Evolutionary conservation across 2,888 invertebrate genomes (phyloP), one percentile per base, ranked within the genome.

Genomic region (Cataglyphis rosenhaueri): DNA sequence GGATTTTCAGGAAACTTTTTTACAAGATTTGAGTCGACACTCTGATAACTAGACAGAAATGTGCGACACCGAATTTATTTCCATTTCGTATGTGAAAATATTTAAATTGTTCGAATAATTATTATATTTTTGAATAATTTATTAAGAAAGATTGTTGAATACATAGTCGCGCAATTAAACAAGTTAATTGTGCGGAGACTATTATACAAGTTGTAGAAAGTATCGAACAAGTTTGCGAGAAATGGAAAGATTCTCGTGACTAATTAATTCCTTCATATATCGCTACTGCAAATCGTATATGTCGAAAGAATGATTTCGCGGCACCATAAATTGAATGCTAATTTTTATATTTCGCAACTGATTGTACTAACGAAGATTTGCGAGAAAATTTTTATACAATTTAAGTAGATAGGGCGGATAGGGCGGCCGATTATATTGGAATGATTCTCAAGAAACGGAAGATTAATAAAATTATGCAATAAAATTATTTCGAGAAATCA

Each of bases 401-500:
- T 59, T 55, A 32, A 78, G 15, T 44, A 70, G 70, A 32, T 18
- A 25, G 25, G 1, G 25, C 10, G 55, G 38, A 55, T 25, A n/a
- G 10, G 9, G n/a, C 32, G 41, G 9, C 10, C 29, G 55, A 76
- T 10, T 32, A 52, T 4, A 48, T 57, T 15, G 38, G 21, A 15
- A 18, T 64, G 41, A 70, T 41, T 57, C 41, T 55, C 15, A 29
- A 18, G 64, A 15, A 29, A 25, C 66, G 48, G 61, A 59, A 21
- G 61, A 5, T n/a, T 83, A 85, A 87, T 85, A 68, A 78, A 87
- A 88, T 88, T 88, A 88, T 82, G 38, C 74, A 21, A 21, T 21
- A 21, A 21, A 73, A 48, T 88, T 76, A 18, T 66, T 76, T 82
- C 70, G 76, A 74, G 88, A 88, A 88, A 84, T 55, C 70, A 3